Evolutionary conservation across 2,888 invertebrate genomes (phyloP), one percentile per base, ranked within the genome.

Genomic region (Thumatha senex): DNA sequence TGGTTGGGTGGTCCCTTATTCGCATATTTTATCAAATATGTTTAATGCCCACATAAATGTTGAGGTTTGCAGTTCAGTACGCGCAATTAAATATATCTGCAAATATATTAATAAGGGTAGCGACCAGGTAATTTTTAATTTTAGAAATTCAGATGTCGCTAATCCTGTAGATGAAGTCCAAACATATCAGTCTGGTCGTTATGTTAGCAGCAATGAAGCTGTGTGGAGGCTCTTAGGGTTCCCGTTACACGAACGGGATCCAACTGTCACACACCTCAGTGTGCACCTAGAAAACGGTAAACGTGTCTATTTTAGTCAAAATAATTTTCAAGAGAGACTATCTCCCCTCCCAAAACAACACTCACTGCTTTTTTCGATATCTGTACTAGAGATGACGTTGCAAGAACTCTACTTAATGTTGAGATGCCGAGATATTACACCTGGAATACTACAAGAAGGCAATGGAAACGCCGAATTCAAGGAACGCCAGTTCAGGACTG

Each of bases 101-200:
- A 64, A 65, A 40, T 65, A 63, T 44, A 55, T 66, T 2, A 62
- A 60, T 15, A 63, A 68, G 60, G 63, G 67, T 1, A 57, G 51
- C 12, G 67, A 18, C 24, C 40, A 40, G 64, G 66, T 63, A 39
- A 43, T 43, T 39, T 47, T 47, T 34, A 40, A 40, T 40, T 40
- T 47, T 14, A 40, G 40, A 49, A 56, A 50, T 31, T 12, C 48
- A 31, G 55, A 51, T n/a, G 0, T 11, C 13, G 31, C 46, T 34
- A n/a, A n/a, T n/a, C n/a, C n/a, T n/a, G 38, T 56, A 39, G 49
- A 65, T 49, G 62, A 46, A 40, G 46, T 46, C 58, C 51, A 41
- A n/a, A 46, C 48, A 0, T 48, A 54, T 42, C 54, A 56, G 47
- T 41, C 49, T 12, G 63, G 66, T 24, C 57, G 64, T 7, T 63